Evolutionary conservation across 2,797 vertebrate species (phyloP), one percentile per base, ranked within the genome.

Genomic region (Lycodopsis pacificus): DNA sequence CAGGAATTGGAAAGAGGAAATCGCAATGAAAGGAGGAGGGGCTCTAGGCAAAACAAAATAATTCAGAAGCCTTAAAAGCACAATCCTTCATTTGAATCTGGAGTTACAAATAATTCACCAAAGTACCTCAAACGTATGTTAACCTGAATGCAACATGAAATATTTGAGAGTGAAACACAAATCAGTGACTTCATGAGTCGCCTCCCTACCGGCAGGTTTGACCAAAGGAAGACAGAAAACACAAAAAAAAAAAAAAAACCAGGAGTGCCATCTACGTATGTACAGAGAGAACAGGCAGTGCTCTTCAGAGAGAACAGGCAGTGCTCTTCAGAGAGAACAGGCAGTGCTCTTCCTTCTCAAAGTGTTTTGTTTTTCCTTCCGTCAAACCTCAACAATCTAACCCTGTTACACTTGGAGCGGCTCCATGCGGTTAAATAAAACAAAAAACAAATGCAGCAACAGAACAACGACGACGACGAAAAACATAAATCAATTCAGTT

Each of bases 401-500:
- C 20, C 20, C 22, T 62, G 30, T 76, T 65, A 76, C 4, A 63
- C 3, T 56, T 73, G 22, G 17, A 81, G 75, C 65, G 71, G 57
- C 72, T 78, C 61, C 13, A 61, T 20, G 42, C 8, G 48, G 49
- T 76, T 20, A 71, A 9, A 38, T 38, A 10, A 48, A 48, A 75
- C 64, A 49, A 65, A 53, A 36, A 73, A 67, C 3, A 80, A 71
- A 54, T 32, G 58, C 57, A 65, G 36, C n/a, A 80, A 76, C 38
- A 68, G n/a, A 61, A 32, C 53, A 81, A 81, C 65, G 71, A 30
- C 30, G 30, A 62, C 38, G n/a, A 61, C 15, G 79, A 61, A 78
- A 85, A 69, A 80, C 63, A 89, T 79, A 90, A 81, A 89, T 82
- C 86, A 54, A 84, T 66, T 62, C 64, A 59, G 20, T 73, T 81